Conservation (phyloP, 2,888 invertebrate genomes). For the Palloptera scutellata region DNA sequence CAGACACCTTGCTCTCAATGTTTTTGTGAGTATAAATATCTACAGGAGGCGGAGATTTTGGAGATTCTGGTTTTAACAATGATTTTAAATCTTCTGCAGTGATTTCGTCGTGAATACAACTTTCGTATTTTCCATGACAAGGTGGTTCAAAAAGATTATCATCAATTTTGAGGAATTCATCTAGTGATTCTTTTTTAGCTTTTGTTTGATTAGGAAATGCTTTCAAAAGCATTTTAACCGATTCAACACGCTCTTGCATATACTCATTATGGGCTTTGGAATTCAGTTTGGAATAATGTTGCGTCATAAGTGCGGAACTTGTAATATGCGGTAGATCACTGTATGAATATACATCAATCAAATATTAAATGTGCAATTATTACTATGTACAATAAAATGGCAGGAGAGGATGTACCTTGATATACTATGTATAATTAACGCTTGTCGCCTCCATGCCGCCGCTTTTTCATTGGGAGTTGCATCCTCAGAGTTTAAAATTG, state of each 20-base stretch:
- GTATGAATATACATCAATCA: background rate
- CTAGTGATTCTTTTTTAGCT: background rate
- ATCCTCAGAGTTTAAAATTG: constrained; percentile 11
- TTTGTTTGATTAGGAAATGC: background rate
- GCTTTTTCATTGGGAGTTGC: constrained; percentile 15
- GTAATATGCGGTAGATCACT: constrained; percentile 1
- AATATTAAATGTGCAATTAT: no score
- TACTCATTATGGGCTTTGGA: background rate
- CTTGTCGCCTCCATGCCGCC: constrained; percentile 23
- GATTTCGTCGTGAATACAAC: constrained; percentile 13
- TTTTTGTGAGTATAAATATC: background rate
- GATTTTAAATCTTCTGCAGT: background rate
- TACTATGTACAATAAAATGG: background rate
- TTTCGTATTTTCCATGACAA: constrained; percentile 18
- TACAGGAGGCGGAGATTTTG: background rate
- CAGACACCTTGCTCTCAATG: background rate
- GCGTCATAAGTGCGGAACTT: constrained; percentile 2
- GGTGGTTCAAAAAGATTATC: constrained; percentile 16
- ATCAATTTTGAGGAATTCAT: constrained; percentile 4
- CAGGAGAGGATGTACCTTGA: background rate
- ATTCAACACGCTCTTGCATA: constrained; percentile 7
- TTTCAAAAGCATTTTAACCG: constrained; percentile 3
- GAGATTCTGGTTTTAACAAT: background rate
- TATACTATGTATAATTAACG: constrained; percentile 2
- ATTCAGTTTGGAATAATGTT: constrained; percentile 17